These are phyloP conservation scores for Drosophila recens DNA, from an alignment of 2,888 invertebrate species.

Conservation along the genomic window DNA sequence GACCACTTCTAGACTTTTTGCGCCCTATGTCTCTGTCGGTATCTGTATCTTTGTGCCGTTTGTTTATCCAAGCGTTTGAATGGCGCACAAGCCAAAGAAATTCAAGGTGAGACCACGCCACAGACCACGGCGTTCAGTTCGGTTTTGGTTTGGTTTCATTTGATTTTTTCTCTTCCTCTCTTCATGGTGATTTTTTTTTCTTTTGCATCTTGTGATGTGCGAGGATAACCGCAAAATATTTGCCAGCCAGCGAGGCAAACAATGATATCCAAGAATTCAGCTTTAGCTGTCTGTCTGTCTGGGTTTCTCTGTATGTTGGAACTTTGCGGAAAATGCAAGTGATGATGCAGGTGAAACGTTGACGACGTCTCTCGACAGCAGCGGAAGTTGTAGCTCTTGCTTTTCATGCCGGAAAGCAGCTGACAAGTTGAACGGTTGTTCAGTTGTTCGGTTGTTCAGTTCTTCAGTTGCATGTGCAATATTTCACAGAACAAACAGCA, in stretches of 20 bases:
- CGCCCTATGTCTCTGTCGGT: constrained; percentile 59
- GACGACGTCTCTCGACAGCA: constrained; percentile 48
- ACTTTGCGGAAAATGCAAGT: constrained; percentile 74
- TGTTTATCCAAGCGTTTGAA: constrained; percentile 77
- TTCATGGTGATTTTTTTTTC: not conserved
- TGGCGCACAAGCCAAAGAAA: constrained; percentile 64
- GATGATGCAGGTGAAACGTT: constrained; percentile 64
- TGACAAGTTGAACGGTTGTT: constrained; percentile 64
- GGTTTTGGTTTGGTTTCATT: constrained; percentile 29
- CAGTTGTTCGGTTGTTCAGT: constrained; percentile 42
- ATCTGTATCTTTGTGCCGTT: constrained; percentile 59
- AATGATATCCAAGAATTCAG: constrained; percentile 63
- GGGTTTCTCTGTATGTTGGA: constrained; percentile 19
- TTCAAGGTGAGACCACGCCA: constrained; percentile 73
- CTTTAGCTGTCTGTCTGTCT: constrained; percentile 14
- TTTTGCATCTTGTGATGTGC: constrained; percentile 37
- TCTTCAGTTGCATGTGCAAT: constrained; percentile 58
- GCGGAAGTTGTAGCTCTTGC: constrained; percentile 73
- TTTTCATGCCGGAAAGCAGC: constrained; percentile 65
- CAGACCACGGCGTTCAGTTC: constrained; percentile 31
- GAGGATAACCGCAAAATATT: constrained; percentile 77
- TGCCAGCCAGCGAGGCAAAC: constrained; percentile 67
- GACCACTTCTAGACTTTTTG: constrained; percentile 66
- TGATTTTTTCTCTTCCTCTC: constrained; percentile 20
- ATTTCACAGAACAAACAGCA: constrained; percentile 56